Evolutionary conservation across 2,113 vertebrate species (phyloP).

Genomic region (Gadus chalcogrammus): DNA sequence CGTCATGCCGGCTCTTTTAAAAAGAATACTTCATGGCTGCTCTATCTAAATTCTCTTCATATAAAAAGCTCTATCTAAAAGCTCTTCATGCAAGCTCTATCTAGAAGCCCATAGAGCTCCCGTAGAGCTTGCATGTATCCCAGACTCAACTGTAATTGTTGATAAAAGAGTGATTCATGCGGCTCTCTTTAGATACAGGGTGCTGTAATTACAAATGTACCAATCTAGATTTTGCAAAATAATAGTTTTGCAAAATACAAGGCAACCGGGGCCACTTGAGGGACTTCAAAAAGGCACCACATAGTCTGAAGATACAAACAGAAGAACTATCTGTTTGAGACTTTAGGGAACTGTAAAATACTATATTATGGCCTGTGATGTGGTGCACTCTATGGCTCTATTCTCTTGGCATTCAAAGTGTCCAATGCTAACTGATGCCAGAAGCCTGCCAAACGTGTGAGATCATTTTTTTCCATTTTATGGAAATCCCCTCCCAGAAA

Average conservation of each 20-base stretch:
- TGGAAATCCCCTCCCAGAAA: too few species aligned
- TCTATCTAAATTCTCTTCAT: too few species aligned
- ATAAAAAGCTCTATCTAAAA: too few species aligned
- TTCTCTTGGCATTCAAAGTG: constrained; percentile 18
- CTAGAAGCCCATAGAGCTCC: constrained; percentile 36
- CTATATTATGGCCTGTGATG: constrained; percentile 23
- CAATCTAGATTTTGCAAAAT: constrained; percentile 48
- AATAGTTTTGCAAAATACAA: constrained; percentile 53
- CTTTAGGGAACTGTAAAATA: neutral
- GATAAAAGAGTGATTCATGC: constrained; percentile 23
- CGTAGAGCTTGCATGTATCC: constrained; percentile 31
- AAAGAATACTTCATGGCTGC: too few species aligned
- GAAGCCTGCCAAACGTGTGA: constrained; percentile 47
- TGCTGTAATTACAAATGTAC: constrained; percentile 58
- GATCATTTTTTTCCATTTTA: constrained; percentile 49
- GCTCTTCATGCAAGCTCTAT: constrained; percentile 29
- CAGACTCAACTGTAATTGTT: too few species aligned
- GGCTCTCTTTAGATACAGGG: constrained; percentile 47
- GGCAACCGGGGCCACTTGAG: constrained; percentile 13
- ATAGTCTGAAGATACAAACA: constrained; percentile 43
- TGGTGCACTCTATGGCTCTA: neutral
- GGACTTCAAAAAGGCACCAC: constrained; percentile 36
- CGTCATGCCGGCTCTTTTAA: too few species aligned
- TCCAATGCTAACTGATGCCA: constrained; percentile 59
- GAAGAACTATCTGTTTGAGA: constrained; percentile 39